phyloP scores from a whole-genome alignment of 2,113 vertebrate genomes.

The Onychostruthus taczanowskii region DNA sequence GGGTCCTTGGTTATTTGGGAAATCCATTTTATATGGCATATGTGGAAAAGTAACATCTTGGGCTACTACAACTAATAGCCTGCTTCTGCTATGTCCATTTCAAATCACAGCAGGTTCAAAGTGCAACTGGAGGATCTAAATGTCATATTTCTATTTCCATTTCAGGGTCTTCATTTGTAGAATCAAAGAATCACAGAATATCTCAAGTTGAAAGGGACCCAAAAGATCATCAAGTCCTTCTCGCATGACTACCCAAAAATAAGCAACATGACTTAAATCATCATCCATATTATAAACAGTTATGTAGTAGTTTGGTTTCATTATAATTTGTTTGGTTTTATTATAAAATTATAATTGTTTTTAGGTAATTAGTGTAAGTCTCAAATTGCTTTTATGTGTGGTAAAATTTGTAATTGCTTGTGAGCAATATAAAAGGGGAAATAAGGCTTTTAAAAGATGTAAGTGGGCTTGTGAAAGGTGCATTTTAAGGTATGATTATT shows the following conservation, averaged over 20 bases:
- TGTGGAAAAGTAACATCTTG: background rate
- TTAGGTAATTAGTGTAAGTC: background rate
- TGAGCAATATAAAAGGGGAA: too few relatives aligned
- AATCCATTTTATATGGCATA: background rate
- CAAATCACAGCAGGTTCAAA: background rate
- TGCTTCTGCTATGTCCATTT: background rate
- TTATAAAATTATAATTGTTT: background rate
- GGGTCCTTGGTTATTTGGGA: background rate
- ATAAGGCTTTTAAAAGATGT: background rate
- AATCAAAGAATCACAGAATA: background rate
- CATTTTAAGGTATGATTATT: background rate
- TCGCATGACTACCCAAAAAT: background rate
- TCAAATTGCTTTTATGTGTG: background rate
- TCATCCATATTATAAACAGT: background rate
- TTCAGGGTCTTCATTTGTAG: background rate
- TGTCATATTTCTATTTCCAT: background rate
- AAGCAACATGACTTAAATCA: background rate
- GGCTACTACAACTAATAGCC: background rate
- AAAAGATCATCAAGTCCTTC: background rate
- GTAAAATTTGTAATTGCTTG: background rate
- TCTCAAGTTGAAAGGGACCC: background rate
- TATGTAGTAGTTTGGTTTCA: background rate
- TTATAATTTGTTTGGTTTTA: background rate
- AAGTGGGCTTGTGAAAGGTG: background rate
- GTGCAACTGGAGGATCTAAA: background rate